phyloP scores from a whole-genome alignment of 1,140 invertebrate genomes.

The Ridgeia piscesae region DNA sequence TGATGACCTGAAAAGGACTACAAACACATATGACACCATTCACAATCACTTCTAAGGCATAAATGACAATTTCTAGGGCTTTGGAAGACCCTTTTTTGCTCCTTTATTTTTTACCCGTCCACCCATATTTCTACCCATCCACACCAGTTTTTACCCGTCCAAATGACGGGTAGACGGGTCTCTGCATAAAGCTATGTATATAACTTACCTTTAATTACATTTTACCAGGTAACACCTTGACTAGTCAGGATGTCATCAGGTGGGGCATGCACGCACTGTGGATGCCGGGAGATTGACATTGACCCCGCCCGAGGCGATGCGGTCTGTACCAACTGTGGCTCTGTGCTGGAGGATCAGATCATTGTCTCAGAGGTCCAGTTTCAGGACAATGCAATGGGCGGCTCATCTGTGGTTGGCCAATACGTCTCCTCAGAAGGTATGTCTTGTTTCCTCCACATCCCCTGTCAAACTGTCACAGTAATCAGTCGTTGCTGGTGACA shows the following conservation, averaged over 20 bases:
- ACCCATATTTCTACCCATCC: no score
- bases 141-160: no score
- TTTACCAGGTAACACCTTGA: neutral
- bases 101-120: no score
- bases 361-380: slow-evolving; percentile 97
- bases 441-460: slow-evolving; percentile 17
- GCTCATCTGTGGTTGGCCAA: slow-evolving; percentile 83
- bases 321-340: slow-evolving; percentile 93
- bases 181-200: no score
- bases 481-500: slow-evolving; percentile 7
- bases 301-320: slow-evolving; percentile 90
- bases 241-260: slow-evolving; percentile 43
- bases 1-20: no score
- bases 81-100: no score
- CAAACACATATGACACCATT: no score
- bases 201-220: no score
- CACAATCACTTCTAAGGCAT: no score
- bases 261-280: slow-evolving; percentile 80
- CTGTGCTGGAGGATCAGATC: slow-evolving; percentile 91
- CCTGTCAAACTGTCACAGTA: slow-evolving; percentile 25
- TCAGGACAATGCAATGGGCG: slow-evolving; percentile 87
- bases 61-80: no score
- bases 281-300: slow-evolving; percentile 89
- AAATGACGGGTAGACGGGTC: no score
- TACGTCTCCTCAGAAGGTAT: slow-evolving; percentile 88